Conservation (phyloP, 30 jellyfish, hydroid and myxozoan genomes). For the Mastigias papua region DNA sequence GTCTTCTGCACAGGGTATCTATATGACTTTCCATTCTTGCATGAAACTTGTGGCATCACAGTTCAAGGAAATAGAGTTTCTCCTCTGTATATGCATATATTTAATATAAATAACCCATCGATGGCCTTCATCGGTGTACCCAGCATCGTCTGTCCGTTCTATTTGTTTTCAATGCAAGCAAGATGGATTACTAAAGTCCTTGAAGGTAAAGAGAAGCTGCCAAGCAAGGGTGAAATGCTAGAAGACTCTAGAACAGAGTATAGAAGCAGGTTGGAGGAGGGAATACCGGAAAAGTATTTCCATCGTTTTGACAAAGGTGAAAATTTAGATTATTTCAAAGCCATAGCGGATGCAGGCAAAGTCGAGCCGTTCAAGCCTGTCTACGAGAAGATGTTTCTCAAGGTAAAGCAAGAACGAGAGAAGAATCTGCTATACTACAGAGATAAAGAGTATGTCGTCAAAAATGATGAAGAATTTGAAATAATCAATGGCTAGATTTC, state of each 20-base stretch:
- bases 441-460: slow-evolving; percentile 41
- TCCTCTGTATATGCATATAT: slow-evolving; percentile 76
- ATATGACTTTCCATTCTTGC: slow-evolving; percentile 78
- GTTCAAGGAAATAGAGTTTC: slow-evolving; percentile 46
- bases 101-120: slow-evolving; percentile 64
- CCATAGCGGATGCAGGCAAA: slow-evolving; percentile 3
- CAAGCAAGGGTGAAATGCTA: slow-evolving; percentile 61
- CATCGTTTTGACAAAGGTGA: slow-evolving; percentile 62
- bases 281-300: slow-evolving; percentile 62
- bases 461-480: slow-evolving; percentile 54
- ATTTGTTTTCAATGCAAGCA: slow-evolving; percentile 76
- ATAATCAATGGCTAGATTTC: not conserved
- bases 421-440: slow-evolving; percentile 42
- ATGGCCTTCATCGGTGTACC: slow-evolving; percentile 88
- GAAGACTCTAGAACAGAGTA: slow-evolving; percentile 43
- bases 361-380: slow-evolving; percentile 48
- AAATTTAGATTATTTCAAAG: slow-evolving; percentile 53
- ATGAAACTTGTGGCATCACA: slow-evolving; percentile 41
- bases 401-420: slow-evolving; percentile 43
- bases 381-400: slow-evolving; percentile 44
- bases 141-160: slow-evolving; percentile 71
- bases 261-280: slow-evolving; percentile 12
- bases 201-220: slow-evolving; percentile 58
- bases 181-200: slow-evolving; percentile 58
- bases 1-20: slow-evolving; percentile 88